Evolutionary conservation across 1,140 invertebrate genomes (phyloP).

Genomic region (Pogonognathellus flavescens): DNA sequence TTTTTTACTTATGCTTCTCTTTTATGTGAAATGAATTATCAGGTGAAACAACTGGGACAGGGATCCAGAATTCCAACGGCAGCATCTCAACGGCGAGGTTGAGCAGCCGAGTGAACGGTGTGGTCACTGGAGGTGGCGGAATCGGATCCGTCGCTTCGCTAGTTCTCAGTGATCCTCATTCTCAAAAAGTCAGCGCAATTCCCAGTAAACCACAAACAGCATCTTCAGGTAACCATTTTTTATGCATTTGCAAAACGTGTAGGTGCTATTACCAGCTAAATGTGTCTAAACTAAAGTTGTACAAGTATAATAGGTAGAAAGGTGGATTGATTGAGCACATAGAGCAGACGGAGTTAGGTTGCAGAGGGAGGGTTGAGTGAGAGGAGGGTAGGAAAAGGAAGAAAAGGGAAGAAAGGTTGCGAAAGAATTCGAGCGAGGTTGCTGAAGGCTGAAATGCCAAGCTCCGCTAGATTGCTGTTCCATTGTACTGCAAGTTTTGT

Average conservation of each 20-base stretch:
- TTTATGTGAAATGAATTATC: no score
- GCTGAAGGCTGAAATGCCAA: not conserved
- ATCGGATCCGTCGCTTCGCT: no score
- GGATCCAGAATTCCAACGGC: no score
- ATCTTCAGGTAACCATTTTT: not conserved
- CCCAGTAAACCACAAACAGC: not conserved
- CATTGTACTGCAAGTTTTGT: no score
- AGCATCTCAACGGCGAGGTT: no score
- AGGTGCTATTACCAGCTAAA: not conserved
- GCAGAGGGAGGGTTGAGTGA: no score
- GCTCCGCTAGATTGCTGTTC: not conserved
- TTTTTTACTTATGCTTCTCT: no score
- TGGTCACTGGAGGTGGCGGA: no score
- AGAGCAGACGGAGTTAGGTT: no score
- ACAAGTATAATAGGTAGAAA: not conserved
- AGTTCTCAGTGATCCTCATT: not conserved
- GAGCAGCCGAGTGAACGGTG: no score
- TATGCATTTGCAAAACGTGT: not conserved
- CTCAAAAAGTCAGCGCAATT: not conserved
- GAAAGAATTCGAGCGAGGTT: not conserved
- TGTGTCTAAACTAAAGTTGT: not conserved
- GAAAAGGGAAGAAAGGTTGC: not conserved
- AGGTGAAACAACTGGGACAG: no score
- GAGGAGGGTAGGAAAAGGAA: not conserved
- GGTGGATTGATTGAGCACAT: no score